Evolutionary conservation across 1,140 invertebrate genomes (phyloP).

Genomic region (Agraylea sexmaculata): DNA sequence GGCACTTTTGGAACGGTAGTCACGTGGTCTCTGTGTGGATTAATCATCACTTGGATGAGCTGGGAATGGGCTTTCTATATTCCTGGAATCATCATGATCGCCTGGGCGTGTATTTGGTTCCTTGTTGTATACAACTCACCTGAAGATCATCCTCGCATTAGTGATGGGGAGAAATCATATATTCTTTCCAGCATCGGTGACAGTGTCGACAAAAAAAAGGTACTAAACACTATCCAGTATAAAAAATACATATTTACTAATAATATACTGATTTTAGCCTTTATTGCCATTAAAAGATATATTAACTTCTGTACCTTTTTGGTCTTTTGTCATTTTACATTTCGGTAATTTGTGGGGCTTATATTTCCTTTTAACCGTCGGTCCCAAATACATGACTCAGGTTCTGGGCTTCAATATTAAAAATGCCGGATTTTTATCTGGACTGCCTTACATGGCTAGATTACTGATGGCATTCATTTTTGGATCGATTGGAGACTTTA

Average conservation of each 20-base stretch:
- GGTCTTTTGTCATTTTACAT: constrained; percentile 53
- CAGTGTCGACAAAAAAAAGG: constrained; percentile 36
- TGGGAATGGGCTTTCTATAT: constrained; percentile 66
- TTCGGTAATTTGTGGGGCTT: constrained; percentile 69
- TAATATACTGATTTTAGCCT: constrained; percentile 25
- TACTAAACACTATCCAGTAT: constrained; percentile 15
- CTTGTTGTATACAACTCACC: constrained; percentile 59
- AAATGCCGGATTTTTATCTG: constrained; percentile 56
- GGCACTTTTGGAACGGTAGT: constrained; percentile 67
- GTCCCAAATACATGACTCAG: constrained; percentile 75
- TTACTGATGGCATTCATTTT: constrained; percentile 52
- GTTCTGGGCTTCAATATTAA: constrained; percentile 75
- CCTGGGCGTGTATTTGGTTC: constrained; percentile 53
- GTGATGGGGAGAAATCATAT: constrained; percentile 59
- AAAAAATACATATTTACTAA: background rate
- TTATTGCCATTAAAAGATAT: constrained; percentile 47
- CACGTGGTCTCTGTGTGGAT: constrained; percentile 56
- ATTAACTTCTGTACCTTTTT: constrained; percentile 52
- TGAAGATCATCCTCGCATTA: constrained; percentile 60
- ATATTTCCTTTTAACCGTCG: constrained; percentile 71
- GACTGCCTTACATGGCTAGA: constrained; percentile 54
- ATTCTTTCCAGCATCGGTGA: constrained; percentile 52
- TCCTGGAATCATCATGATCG: constrained; percentile 48
- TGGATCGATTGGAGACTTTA: constrained; percentile 51
- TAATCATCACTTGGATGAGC: constrained; percentile 49